Conservation (phyloP, 2,113 vertebrate genomes). For the Tragelaphus strepsiceros region DNA sequence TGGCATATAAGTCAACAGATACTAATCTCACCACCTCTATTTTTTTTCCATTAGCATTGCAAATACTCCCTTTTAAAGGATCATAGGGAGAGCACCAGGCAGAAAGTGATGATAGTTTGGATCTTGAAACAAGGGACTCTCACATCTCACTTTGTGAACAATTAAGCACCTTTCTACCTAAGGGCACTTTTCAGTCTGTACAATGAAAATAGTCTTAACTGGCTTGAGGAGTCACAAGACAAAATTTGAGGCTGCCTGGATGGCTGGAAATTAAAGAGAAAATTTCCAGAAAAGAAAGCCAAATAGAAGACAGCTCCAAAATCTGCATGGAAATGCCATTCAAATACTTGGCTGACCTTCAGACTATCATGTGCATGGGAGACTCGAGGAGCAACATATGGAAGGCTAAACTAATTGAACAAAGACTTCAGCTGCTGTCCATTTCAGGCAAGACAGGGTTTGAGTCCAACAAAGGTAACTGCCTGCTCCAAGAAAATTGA, state of each 20-base stretch:
- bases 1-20: background rate
- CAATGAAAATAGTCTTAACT: background rate
- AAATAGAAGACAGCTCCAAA: background rate
- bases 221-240: background rate
- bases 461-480: background rate
- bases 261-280: background rate
- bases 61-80: conserved; percentile 12
- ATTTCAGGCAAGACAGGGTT: background rate
- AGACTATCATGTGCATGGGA: background rate
- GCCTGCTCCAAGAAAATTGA: background rate
- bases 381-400: background rate
- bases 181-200: background rate
- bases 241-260: background rate
- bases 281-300: background rate
- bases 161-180: background rate
- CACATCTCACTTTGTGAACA: background rate
- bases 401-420: background rate
- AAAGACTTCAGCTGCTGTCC: background rate
- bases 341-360: background rate
- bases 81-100: background rate
- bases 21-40: background rate
- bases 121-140: conserved; percentile 3
- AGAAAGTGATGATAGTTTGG: background rate
- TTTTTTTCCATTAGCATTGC: background rate
- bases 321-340: background rate